Percentiles rank a stretch among this genome's conserved stretches.
Conservation (phyloP, 2,113 vertebrate species). For the Menidia beryllina region DNA sequence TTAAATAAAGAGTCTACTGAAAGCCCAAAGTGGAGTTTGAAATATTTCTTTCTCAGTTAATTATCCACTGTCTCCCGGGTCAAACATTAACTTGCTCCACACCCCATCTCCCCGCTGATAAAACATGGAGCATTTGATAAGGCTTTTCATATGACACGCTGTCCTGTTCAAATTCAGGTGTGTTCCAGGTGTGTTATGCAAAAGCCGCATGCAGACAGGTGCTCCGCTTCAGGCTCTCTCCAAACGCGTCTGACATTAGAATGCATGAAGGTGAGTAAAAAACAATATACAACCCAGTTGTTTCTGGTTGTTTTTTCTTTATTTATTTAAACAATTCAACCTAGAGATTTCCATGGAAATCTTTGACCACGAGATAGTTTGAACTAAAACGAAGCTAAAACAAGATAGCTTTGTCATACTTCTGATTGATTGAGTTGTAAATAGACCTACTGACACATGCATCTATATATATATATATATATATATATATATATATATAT, state of each 20-base stretch:
- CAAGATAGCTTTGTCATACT: too few species aligned
- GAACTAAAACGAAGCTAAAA: too few species aligned
- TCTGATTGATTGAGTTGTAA: too few species aligned
- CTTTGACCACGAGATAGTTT: conserved; percentile 41
- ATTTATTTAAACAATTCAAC: neutral
- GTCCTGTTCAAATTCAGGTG: neutral
- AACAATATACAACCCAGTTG: neutral
- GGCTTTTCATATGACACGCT: conserved; percentile 18
- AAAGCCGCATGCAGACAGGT: neutral
- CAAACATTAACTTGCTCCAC: conserved; percentile 67
- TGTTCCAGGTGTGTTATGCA: neutral
- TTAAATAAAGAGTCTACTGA: conserved; percentile 71
- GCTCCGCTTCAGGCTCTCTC: neutral
- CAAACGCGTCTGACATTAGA: neutral
- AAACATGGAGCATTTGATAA: conserved; percentile 1
- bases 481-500: too few species aligned
- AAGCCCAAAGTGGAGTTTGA: conserved; percentile 7
- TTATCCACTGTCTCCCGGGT: conserved; percentile 12
- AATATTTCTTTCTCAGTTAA: conserved; percentile 3
- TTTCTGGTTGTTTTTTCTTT: neutral
- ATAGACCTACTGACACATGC: too few species aligned
- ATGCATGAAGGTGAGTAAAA: conserved; percentile 30
- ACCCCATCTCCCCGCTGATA: conserved; percentile 39
- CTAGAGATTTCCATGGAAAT: conserved; percentile 40
- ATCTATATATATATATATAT: too few species aligned